Conservation (phyloP, 2,113 vertebrate species). For the Amphiprion percula region DNA sequence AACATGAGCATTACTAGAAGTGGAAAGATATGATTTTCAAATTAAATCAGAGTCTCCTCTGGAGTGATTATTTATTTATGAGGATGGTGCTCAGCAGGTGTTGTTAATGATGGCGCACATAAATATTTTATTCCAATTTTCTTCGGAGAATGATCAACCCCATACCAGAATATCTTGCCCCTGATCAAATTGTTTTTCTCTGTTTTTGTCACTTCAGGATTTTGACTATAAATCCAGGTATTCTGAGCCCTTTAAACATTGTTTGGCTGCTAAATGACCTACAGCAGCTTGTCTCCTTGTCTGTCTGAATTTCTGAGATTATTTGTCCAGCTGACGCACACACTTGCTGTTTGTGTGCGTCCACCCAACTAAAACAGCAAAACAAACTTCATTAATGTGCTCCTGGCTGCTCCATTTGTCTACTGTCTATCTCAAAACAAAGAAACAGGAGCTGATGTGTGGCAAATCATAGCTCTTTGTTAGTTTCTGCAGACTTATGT, state of each 20-base stretch:
- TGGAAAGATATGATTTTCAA: neutral
- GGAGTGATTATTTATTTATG: conserved; percentile 63
- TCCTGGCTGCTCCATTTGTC: neutral
- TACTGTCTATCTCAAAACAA: neutral
- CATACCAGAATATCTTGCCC: neutral
- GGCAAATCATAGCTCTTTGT: neutral
- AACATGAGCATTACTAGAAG: neutral
- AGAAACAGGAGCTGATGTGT: neutral
- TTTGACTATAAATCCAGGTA: neutral
- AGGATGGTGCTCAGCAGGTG: conserved; percentile 54
- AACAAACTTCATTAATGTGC: neutral
- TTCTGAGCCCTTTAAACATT: conserved; percentile 2
- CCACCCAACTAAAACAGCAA: conserved; percentile 28
- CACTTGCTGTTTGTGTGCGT: conserved; percentile 66
- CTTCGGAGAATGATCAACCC: conserved; percentile 23
- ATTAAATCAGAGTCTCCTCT: neutral
- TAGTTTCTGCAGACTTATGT: too few relatives aligned
- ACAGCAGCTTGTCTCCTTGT: conserved; percentile 70
- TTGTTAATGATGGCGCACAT: conserved; percentile 25
- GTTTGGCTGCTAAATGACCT: neutral
- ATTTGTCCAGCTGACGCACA: conserved; percentile 84
- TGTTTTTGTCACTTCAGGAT: neutral
- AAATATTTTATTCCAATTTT: conserved; percentile 65
- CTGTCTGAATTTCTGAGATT: conserved; percentile 72
- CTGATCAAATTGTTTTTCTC: neutral